Evolutionary conservation across 2,888 invertebrate species (phyloP).

Genomic region (Axea sp.): DNA sequence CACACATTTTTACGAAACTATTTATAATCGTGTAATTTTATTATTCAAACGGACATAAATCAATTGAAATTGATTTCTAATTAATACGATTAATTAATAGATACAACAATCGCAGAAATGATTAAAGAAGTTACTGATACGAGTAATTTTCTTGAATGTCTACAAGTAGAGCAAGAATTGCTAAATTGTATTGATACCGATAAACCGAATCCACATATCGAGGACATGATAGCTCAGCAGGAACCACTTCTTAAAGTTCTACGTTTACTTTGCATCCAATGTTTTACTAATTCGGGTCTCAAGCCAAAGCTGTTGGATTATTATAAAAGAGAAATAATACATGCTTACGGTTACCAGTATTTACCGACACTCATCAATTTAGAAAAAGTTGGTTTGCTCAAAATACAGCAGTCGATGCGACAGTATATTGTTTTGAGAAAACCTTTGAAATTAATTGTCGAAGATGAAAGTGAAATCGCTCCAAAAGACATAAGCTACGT

Average conservation of each 20-base stretch:
- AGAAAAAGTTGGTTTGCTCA: constrained; percentile 91
- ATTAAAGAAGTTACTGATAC: constrained; percentile 91
- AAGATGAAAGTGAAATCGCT: constrained; percentile 90
- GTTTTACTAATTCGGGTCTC: constrained; percentile 93
- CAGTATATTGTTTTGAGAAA: constrained; percentile 89
- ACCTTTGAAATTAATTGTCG: constrained; percentile 91
- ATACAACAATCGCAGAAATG: constrained; percentile 96
- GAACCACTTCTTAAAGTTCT: constrained; percentile 90
- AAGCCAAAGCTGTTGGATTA: constrained; percentile 90
- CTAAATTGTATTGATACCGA: constrained; percentile 95
- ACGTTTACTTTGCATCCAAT: constrained; percentile 95
- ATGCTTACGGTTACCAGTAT: constrained; percentile 93
- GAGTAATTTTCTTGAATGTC: constrained; percentile 87
- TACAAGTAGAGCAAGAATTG: constrained; percentile 94
- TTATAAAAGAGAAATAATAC: constrained; percentile 87
- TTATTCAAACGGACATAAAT: neutral
- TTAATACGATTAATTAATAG: too few relatives aligned
- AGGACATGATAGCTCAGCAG: constrained; percentile 93
- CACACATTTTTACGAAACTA: too few relatives aligned
- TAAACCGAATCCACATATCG: constrained; percentile 92
- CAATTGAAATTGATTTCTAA: constrained; percentile 10
- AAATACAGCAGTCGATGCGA: constrained; percentile 85
- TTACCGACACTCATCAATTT: constrained; percentile 90
- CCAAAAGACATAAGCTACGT: constrained; percentile 95
- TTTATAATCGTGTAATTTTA: too few relatives aligned